Conservation (phyloP, 1,140 invertebrate species). For the Eriocheir sinensis region DNA sequence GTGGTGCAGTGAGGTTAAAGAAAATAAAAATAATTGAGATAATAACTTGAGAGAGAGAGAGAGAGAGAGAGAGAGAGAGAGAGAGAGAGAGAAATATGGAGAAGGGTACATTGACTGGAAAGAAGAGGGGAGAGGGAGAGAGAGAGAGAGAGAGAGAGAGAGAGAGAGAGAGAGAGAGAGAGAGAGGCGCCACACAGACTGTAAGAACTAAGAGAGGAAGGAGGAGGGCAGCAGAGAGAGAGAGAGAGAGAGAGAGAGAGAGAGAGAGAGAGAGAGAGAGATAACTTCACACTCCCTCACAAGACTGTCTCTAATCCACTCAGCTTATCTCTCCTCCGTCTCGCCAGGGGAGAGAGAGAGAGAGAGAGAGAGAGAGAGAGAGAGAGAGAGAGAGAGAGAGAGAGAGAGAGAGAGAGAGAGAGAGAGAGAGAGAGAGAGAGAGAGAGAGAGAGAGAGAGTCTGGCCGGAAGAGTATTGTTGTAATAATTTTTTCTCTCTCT, state of each 20-base stretch:
- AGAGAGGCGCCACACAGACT: background rate
- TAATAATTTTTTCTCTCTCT: too few relatives aligned
- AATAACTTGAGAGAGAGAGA: conserved; percentile 53
- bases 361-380: too few relatives aligned
- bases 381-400: too few relatives aligned
- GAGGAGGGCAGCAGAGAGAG: background rate
- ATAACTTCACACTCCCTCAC: too few relatives aligned
- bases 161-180: background rate
- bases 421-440: too few relatives aligned
- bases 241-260: background rate
- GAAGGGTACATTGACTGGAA: background rate
- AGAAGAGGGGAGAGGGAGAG: background rate
- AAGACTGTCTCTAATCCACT: too few relatives aligned
- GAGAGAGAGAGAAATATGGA: conserved; percentile 26
- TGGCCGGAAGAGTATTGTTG: too few relatives aligned
- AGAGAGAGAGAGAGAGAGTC: too few relatives aligned
- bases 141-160: background rate
- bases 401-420: too few relatives aligned
- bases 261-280: background rate
- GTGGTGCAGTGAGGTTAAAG: background rate
- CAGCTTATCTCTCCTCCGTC: too few relatives aligned
- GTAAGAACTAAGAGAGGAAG: background rate
- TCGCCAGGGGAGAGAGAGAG: too few relatives aligned
- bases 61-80: conserved; percentile 31
- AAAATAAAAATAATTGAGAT: background rate